These are phyloP conservation scores for Megastigmus dorsalis DNA, from an alignment of 2,888 invertebrate species.

Conservation along the genomic window DNA sequence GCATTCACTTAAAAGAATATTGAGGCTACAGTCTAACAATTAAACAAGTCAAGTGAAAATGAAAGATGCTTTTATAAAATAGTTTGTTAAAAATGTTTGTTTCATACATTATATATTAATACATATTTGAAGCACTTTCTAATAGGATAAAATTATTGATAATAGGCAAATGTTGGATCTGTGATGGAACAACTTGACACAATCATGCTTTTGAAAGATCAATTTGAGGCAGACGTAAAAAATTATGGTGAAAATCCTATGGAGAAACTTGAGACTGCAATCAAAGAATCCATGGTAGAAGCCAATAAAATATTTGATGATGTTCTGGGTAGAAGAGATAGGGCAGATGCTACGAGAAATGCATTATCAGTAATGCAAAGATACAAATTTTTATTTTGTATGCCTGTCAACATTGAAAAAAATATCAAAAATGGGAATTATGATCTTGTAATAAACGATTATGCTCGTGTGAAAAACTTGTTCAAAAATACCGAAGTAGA, in stretches of 20 bases:
- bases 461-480: constrained; percentile 94
- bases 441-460: constrained; percentile 98
- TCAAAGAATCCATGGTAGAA: constrained; percentile 91
- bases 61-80: too few species aligned
- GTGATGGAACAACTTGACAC: constrained; percentile 94
- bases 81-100: too few species aligned
- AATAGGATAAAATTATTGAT: constrained; percentile 33
- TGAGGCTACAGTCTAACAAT: too few species aligned
- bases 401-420: constrained; percentile 94
- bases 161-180: constrained; percentile 87
- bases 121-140: too few species aligned
- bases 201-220: constrained; percentile 85
- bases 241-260: constrained; percentile 85
- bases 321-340: constrained; percentile 92
- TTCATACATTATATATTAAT: too few species aligned
- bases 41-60: too few species aligned
- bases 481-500: constrained; percentile 95
- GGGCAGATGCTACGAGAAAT: constrained; percentile 96
- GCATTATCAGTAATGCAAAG: constrained; percentile 94
- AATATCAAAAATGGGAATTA: constrained; percentile 96
- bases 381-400: constrained; percentile 95
- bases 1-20: too few species aligned
- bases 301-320: constrained; percentile 95
- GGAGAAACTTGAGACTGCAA: constrained; percentile 85
- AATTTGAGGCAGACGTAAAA: constrained; percentile 86